These are phyloP conservation scores for Esox lucius DNA, from an alignment of 2,797 vertebrate genomes.

Conservation along the genomic window DNA sequence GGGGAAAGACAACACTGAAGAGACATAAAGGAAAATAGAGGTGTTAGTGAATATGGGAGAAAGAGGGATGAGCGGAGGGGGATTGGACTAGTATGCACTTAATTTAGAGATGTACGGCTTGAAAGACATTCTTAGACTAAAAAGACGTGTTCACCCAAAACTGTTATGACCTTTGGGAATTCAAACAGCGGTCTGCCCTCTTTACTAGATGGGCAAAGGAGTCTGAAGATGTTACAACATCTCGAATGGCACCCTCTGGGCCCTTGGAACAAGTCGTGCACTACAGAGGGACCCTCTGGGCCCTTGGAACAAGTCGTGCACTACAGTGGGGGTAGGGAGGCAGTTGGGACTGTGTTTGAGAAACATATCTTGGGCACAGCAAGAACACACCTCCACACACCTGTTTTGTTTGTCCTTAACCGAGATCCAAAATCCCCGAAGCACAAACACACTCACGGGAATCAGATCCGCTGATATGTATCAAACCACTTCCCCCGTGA, in stretches of 20 bases:
- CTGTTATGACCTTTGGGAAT: background rate
- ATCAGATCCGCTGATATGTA: constrained; percentile 39
- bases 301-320: too few relatives aligned
- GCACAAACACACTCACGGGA: constrained; percentile 4
- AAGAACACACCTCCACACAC: background rate
- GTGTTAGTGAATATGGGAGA: background rate
- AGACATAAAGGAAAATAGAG: constrained; percentile 49
- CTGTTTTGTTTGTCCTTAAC: background rate
- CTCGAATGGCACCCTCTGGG: too few relatives aligned
- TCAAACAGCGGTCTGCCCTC: background rate
- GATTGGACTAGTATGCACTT: constrained; percentile 33
- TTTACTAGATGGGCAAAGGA: background rate
- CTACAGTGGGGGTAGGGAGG: too few relatives aligned
- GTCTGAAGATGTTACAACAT: background rate
- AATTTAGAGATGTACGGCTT: background rate
- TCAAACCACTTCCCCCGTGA: constrained; percentile 27
- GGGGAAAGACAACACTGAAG: constrained; percentile 24
- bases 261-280: too few relatives aligned
- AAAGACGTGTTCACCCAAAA: background rate
- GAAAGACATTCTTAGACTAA: background rate
- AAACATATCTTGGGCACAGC: background rate
- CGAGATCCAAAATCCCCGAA: background rate
- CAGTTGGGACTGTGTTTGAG: too few relatives aligned
- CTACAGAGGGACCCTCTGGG: too few relatives aligned
- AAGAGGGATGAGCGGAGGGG: background rate